phyloP scores from a whole-genome alignment of 1,140 invertebrate species.

The Colletes gigas region DNA sequence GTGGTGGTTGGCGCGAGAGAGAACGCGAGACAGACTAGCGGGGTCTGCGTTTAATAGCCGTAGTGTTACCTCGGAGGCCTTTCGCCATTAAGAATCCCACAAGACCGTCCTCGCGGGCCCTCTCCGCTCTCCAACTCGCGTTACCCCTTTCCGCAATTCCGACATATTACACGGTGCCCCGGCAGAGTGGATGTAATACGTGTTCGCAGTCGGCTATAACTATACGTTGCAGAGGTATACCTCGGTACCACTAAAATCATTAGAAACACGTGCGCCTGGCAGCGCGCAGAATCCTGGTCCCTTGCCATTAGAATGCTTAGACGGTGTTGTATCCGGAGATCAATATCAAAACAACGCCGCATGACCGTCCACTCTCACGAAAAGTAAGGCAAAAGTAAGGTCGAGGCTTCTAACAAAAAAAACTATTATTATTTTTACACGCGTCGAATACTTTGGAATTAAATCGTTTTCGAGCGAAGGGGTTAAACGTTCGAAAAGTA shows the following conservation, averaged over 20 bases:
- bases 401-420: too few species aligned
- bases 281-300: slow-evolving; percentile 69
- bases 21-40: slow-evolving; percentile 37
- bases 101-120: slow-evolving; percentile 69
- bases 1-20: background rate
- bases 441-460: too few species aligned
- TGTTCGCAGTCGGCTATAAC: slow-evolving; percentile 67
- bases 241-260: slow-evolving; percentile 78
- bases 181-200: slow-evolving; percentile 70
- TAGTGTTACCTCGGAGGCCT: slow-evolving; percentile 74
- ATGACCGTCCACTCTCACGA: slow-evolving; percentile 53
- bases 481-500: too few species aligned
- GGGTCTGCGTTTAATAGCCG: slow-evolving; percentile 75
- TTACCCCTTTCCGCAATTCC: slow-evolving; percentile 60
- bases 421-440: too few species aligned
- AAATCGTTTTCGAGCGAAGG: too few species aligned
- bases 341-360: slow-evolving; percentile 75
- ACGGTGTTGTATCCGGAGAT: slow-evolving; percentile 74
- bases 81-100: slow-evolving; percentile 79
- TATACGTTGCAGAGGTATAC: slow-evolving; percentile 70
- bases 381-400: slow-evolving; percentile 16
- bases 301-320: slow-evolving; percentile 76
- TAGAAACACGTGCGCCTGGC: slow-evolving; percentile 74
- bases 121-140: slow-evolving; percentile 41
- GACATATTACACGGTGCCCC: slow-evolving; percentile 74